Evolutionary conservation across 2,113 vertebrate species (phyloP).

Genomic region (Leucoraja erinaceus): DNA sequence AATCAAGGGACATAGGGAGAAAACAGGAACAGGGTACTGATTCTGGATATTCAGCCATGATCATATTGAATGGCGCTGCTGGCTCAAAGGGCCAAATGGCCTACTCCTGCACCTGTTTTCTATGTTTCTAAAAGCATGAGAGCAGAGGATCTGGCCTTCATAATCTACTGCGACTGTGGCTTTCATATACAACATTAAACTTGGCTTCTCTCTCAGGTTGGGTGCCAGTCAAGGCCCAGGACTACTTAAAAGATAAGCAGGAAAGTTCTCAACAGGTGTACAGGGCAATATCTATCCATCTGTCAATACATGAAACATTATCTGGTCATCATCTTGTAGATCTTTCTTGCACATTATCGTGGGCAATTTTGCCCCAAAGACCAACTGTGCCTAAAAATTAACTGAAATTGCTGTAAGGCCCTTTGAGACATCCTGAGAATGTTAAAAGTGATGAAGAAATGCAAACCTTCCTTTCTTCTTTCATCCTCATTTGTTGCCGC

Average conservation of each 20-base stretch:
- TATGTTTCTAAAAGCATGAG: no score
- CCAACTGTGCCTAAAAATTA: neutral
- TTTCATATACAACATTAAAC: neutral
- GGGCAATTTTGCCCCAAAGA: neutral
- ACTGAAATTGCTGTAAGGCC: neutral
- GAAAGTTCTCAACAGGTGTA: neutral
- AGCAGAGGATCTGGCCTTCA: no score
- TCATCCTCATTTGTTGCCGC: neutral
- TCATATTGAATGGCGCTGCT: no score
- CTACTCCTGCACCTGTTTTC: no score
- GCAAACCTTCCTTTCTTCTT: neutral
- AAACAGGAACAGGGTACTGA: no score
- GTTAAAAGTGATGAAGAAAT: neutral
- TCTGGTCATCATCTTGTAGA: neutral
- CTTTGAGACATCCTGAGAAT: neutral
- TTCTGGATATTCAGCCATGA: no score
- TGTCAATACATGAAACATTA: neutral
- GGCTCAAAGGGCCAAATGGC: no score
- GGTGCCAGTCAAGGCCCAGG: neutral
- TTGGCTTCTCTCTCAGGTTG: neutral
- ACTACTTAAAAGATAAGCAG: neutral
- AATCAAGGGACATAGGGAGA: no score
- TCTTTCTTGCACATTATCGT: neutral
- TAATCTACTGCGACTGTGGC: neutral
- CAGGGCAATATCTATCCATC: neutral